These are phyloP conservation scores for Crenichthys baileyi DNA, from an alignment of 2,797 vertebrate species.

Conservation along the genomic window DNA sequence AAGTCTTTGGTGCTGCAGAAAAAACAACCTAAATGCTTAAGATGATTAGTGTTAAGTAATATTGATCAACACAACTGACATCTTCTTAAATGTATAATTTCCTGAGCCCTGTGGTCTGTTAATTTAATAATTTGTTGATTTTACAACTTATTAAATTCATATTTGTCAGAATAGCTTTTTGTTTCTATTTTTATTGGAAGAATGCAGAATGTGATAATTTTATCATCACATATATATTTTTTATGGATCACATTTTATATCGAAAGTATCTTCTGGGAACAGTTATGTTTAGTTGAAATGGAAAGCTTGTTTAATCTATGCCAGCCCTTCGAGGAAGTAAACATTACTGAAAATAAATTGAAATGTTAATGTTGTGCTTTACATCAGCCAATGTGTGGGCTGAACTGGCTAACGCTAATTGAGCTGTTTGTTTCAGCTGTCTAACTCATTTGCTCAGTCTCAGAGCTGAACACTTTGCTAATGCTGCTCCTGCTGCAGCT, in stretches of 20 bases:
- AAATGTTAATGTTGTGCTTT: conserved; percentile 7
- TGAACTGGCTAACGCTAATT: conserved; percentile 15
- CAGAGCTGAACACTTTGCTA: conserved; percentile 46
- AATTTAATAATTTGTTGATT: too few species aligned
- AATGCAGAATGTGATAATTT: not conserved
- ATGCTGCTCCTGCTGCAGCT: conserved; percentile 37
- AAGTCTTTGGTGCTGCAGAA: too few species aligned
- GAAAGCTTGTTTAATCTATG: conserved; percentile 6
- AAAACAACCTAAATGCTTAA: too few species aligned
- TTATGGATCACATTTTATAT: not conserved
- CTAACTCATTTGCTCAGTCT: conserved; percentile 27
- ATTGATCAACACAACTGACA: too few species aligned
- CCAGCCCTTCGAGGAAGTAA: not conserved
- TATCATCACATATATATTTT: not conserved
- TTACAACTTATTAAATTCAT: too few species aligned
- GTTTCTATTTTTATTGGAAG: not conserved
- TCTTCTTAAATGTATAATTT: too few species aligned
- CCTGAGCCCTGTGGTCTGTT: too few species aligned
- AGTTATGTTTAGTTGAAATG: not conserved
- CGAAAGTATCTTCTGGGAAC: not conserved
- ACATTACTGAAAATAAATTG: conserved; percentile 7
- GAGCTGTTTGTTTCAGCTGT: conserved; percentile 59
- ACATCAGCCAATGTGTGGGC: conserved; percentile 3
- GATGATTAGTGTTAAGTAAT: too few species aligned
- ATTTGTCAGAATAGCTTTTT: too few species aligned